Percentiles rank a stretch among this genome's conserved stretches.
Conservation (phyloP, 2,888 invertebrate species). For the Micoletzkya japonica region DNA sequence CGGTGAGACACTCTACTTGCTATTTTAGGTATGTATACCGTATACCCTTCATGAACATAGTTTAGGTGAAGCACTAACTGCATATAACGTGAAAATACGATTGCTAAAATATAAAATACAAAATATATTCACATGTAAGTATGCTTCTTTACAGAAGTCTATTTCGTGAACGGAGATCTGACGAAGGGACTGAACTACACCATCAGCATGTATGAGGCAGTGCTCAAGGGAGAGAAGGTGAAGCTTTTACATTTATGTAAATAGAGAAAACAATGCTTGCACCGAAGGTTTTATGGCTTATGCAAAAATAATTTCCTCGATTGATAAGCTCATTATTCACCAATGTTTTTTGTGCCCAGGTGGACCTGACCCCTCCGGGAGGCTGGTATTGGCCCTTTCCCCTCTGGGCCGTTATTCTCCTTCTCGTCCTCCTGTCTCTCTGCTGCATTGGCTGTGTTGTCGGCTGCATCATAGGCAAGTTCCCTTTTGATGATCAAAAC, state of each 20-base stretch:
- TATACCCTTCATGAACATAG: not conserved
- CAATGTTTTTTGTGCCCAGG: no score
- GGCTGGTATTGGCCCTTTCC: conserved; percentile 27
- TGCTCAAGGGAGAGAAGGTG: conserved; percentile 20
- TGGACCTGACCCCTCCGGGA: conserved; percentile 18
- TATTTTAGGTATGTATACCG: not conserved
- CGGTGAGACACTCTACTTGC: conserved; percentile 3
- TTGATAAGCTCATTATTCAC: no score
- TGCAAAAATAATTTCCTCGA: no score
- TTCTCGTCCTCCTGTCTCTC: not conserved
- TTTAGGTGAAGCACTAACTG: not conserved
- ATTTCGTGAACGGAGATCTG: conserved; percentile 11
- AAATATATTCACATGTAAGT: no score
- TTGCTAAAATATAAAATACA: no score
- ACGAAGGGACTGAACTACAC: conserved; percentile 22
- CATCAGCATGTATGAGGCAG: not conserved
- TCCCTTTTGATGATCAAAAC: not conserved
- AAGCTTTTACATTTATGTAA: not conserved
- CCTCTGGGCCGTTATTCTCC: conserved; percentile 23
- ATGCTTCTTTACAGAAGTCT: conserved; percentile 1
- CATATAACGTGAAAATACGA: no score
- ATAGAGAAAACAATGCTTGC: no score
- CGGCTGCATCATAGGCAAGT: not conserved
- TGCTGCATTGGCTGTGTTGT: not conserved
- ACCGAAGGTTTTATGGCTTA: no score